These are phyloP conservation scores for Euplagia quadripunctaria DNA, from an alignment of 2,888 invertebrate genomes.

Conservation along the genomic window DNA sequence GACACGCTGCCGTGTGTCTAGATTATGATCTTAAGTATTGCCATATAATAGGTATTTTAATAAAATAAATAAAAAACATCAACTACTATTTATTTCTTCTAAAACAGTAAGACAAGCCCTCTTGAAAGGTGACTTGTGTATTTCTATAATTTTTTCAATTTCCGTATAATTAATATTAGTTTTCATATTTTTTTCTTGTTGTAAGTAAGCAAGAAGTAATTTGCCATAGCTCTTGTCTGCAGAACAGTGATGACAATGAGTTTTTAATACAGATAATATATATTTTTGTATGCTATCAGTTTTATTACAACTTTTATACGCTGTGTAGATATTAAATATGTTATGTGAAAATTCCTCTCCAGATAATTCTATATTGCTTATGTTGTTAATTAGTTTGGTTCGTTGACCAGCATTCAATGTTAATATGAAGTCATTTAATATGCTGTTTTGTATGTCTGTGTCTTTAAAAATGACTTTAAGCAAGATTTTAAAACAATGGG, in stretches of 20 bases:
- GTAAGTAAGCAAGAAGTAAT: conserved; percentile 65
- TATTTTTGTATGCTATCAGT: conserved; percentile 59
- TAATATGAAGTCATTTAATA: conserved; percentile 65
- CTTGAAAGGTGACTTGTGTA: conserved; percentile 69
- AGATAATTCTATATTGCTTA: conserved; percentile 56
- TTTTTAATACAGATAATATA: conserved; percentile 55
- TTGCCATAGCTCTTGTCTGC: conserved; percentile 69
- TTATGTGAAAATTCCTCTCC: conserved; percentile 62
- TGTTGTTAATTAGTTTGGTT: conserved; percentile 51
- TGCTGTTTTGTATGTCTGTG: conserved; percentile 53
- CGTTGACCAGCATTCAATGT: conserved; percentile 49
- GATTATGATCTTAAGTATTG: too few relatives aligned
- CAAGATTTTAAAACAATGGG: conserved; percentile 54
- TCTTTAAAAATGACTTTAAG: conserved; percentile 62
- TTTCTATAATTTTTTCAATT: conserved; percentile 61
- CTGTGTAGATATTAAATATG: conserved; percentile 60
- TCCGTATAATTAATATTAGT: conserved; percentile 23
- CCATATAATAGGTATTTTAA: too few relatives aligned
- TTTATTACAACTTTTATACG: conserved; percentile 68
- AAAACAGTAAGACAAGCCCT: conserved; percentile 66
- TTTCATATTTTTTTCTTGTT: conserved; percentile 56
- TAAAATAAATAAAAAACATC: background rate
- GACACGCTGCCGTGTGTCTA: too few relatives aligned
- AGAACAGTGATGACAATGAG: conserved; percentile 47
- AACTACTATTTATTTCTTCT: conserved; percentile 52